These are phyloP conservation scores for Anarsia innoxiella DNA, from an alignment of 2,888 invertebrate species.

Conservation along the genomic window DNA sequence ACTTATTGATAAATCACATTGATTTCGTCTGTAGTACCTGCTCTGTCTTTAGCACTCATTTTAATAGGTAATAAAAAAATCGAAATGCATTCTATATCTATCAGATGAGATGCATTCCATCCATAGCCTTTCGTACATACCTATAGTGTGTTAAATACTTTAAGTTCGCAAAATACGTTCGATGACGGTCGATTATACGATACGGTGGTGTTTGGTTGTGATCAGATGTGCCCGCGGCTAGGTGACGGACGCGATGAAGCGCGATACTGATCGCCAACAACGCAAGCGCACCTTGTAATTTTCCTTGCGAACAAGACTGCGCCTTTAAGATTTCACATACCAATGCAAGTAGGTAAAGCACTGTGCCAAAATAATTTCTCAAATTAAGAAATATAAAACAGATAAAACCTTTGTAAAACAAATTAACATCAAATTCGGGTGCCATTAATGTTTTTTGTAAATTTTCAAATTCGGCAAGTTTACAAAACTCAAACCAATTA, in stretches of 20 bases:
- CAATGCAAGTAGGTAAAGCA: conserved; percentile 1
- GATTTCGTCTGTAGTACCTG: no score
- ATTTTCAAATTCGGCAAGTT: conserved; percentile 7
- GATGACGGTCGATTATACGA: conserved; percentile 35
- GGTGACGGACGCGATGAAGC: conserved; percentile 53
- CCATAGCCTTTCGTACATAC: no score
- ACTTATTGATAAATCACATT: no score
- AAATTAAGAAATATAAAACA: conserved; percentile 3
- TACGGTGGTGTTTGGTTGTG: conserved; percentile 24
- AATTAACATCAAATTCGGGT: conserved; percentile 4
- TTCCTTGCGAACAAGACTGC: conserved; percentile 32
- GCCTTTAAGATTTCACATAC: conserved; percentile 22
- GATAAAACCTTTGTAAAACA: conserved; percentile 2
- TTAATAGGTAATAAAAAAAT: no score
- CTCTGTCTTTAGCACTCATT: no score
- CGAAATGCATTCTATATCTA: no score
- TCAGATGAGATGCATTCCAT: no score
- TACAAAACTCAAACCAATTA: conserved; percentile 29
- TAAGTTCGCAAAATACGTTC: conserved; percentile 50
- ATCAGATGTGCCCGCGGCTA: conserved; percentile 55
- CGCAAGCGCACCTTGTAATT: conserved; percentile 47
- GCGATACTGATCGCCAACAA: conserved; percentile 46
- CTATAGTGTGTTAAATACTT: no score
- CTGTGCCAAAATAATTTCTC: background rate
- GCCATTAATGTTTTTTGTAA: conserved; percentile 10